phyloP scores from a whole-genome alignment of 1,140 invertebrate species.

The Hetaerina americana region DNA sequence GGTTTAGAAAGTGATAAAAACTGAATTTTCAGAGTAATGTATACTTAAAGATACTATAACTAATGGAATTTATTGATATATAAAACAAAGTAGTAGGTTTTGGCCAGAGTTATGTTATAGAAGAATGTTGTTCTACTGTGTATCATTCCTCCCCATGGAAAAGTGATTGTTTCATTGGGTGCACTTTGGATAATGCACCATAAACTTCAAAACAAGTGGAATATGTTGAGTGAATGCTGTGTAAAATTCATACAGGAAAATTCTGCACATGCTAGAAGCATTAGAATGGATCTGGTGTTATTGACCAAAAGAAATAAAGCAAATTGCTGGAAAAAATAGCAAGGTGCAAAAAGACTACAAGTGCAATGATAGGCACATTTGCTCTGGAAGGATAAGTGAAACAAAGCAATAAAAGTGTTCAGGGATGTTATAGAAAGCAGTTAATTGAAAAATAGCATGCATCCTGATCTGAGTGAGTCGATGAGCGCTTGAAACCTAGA shows the following conservation, averaged over 20 bases:
- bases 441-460: neutral
- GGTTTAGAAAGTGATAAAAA: neutral
- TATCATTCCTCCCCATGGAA: neutral
- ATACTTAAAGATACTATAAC: neutral
- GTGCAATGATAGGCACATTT: neutral
- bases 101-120: neutral
- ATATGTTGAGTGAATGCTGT: neutral
- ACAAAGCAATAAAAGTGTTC: neutral
- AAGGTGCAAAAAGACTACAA: neutral
- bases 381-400: neutral
- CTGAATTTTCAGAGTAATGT: neutral
- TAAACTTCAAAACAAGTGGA: neutral
- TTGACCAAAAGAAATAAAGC: neutral
- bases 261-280: neutral
- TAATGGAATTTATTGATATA: neutral
- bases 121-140: neutral
- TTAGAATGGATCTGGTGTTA: neutral
- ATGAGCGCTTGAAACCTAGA: neutral
- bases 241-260: neutral
- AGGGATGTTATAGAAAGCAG: neutral
- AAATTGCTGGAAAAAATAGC: neutral
- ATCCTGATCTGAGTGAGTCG: neutral
- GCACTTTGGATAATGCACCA: neutral
- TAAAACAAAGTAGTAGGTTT: neutral
- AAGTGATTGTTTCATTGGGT: neutral